Evolutionary conservation across 2,113 vertebrate genomes (phyloP).

Genomic region (Xiphias gladius): DNA sequence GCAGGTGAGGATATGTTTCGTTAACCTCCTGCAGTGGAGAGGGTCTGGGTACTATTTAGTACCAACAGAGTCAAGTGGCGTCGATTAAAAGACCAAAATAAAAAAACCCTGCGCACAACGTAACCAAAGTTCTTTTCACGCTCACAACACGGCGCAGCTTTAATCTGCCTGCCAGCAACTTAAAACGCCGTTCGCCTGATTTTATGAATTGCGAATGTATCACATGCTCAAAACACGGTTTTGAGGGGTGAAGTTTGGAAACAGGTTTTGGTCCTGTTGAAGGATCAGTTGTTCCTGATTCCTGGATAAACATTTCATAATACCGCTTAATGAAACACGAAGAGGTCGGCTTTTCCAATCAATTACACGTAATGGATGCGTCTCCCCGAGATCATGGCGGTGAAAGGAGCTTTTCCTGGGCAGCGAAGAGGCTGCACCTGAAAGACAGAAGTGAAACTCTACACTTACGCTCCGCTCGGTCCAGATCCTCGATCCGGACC

Average conservation of each 20-base stretch:
- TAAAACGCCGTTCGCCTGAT: too few relatives aligned
- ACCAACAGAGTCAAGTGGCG: too few relatives aligned
- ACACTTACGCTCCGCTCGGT: not conserved
- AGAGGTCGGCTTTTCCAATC: conserved; percentile 14
- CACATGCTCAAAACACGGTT: conserved; percentile 34
- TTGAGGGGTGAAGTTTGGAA: conserved; percentile 17
- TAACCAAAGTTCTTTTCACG: too few relatives aligned
- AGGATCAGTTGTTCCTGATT: conserved; percentile 20
- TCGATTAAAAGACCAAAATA: too few relatives aligned
- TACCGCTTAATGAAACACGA: not conserved
- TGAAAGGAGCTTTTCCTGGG: not conserved
- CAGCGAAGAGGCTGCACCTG: not conserved
- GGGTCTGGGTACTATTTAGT: too few relatives aligned
- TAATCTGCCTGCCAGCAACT: too few relatives aligned
- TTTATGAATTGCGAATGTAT: not conserved
- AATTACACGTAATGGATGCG: conserved; percentile 7
- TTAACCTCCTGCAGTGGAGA: too few relatives aligned
- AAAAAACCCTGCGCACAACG: too few relatives aligned
- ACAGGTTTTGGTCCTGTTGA: conserved; percentile 32
- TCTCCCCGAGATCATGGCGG: conserved; percentile 21
- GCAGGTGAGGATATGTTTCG: too few relatives aligned
- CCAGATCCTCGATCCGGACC: conserved; percentile 51
- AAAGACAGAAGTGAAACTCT: conserved; percentile 39
- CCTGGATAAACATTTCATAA: conserved; percentile 44
- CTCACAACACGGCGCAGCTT: too few relatives aligned